Evolutionary conservation across 2,797 vertebrate genomes (phyloP).

Genomic region (Acipenser transmontanus): DNA sequence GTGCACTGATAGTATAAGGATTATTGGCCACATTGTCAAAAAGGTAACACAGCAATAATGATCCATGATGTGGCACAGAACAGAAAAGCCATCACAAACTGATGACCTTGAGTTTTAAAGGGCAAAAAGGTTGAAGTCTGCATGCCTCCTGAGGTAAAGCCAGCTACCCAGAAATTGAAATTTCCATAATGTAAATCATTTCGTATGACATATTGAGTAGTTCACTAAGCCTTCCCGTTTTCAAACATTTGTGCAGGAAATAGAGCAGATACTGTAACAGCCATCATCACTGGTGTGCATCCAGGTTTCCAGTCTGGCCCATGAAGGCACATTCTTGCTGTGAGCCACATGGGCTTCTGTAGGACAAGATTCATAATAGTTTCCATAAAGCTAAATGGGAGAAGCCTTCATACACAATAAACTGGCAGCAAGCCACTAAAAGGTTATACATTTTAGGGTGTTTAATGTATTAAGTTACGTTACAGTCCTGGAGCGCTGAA

Average conservation of each 20-base stretch:
- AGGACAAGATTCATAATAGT: not conserved
- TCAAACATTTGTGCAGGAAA: not conserved
- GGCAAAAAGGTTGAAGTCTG: too few species aligned
- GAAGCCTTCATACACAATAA: not conserved
- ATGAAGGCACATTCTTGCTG: slow-evolving; percentile 16
- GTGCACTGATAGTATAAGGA: too few species aligned
- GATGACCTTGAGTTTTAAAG: too few species aligned
- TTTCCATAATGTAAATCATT: too few species aligned
- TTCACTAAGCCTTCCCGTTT: not conserved
- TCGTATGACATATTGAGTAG: not conserved
- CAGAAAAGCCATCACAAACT: too few species aligned
- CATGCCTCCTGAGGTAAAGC: too few species aligned
- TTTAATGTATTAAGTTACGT: not conserved
- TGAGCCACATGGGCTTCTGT: slow-evolving; percentile 1
- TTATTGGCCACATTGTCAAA: too few species aligned
- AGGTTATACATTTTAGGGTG: too few species aligned
- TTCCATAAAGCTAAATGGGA: not conserved
- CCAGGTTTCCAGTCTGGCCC: slow-evolving; percentile 24
- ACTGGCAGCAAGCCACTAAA: too few species aligned
- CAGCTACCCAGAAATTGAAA: too few species aligned
- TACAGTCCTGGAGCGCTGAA: not conserved
- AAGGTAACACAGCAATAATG: too few species aligned
- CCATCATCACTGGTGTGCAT: slow-evolving; percentile 28
- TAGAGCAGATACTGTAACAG: slow-evolving; percentile 3
- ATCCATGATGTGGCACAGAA: too few species aligned